phyloP scores from a whole-genome alignment of 2,888 invertebrate species.

The Eupeodes luniger region DNA sequence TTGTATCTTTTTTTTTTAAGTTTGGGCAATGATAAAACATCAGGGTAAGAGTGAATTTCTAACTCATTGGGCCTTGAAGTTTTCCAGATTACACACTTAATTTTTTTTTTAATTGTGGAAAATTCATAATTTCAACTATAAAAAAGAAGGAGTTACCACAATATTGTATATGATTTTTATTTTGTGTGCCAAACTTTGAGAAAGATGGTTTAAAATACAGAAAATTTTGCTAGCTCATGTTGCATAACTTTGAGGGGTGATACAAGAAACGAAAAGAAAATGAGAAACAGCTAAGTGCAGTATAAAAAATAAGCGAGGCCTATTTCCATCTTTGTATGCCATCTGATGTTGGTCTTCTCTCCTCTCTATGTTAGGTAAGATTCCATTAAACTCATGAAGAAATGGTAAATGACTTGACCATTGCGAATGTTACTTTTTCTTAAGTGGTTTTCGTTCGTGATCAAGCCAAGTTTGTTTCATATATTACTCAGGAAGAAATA shows the following conservation, averaged over 20 bases:
- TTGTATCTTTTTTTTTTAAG: not conserved
- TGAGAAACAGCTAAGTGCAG: not conserved
- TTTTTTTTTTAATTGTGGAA: not conserved
- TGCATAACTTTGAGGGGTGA: slow-evolving; percentile 6
- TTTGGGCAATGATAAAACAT: not conserved
- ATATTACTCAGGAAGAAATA: slow-evolving; percentile 6
- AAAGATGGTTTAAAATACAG: slow-evolving; percentile 13
- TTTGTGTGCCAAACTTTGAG: not conserved
- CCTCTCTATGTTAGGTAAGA: slow-evolving; percentile 32
- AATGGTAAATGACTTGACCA: slow-evolving; percentile 43
- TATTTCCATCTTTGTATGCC: slow-evolving; percentile 23
- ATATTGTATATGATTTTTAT: not conserved
- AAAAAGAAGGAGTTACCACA: not conserved
- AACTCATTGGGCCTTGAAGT: slow-evolving; percentile 5
- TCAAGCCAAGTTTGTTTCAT: slow-evolving; percentile 3
- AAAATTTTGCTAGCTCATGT: slow-evolving; percentile 10
- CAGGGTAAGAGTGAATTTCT: not conserved
- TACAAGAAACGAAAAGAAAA: not conserved
- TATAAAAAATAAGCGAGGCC: not conserved
- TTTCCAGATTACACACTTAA: not conserved
- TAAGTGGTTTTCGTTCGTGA: slow-evolving; percentile 24
- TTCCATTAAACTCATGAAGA: slow-evolving; percentile 37
- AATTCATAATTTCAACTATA: too few relatives aligned
- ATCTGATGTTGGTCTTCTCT: slow-evolving; percentile 3
- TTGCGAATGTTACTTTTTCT: slow-evolving; percentile 8